Evolutionary conservation across 2,797 vertebrate genomes (phyloP).

Genomic region (Alfaro cultratus): DNA sequence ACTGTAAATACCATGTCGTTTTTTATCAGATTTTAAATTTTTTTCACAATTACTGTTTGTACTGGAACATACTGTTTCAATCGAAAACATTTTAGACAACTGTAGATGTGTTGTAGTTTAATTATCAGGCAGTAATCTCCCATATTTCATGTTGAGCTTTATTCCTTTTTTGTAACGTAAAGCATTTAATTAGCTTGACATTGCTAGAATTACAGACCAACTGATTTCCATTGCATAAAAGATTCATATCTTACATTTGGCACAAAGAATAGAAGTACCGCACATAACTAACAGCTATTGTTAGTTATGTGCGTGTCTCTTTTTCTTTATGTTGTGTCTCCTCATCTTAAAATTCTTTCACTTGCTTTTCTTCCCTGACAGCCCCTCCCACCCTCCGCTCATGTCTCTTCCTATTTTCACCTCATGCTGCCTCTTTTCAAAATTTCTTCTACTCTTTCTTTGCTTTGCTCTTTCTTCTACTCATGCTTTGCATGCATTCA

Average conservation of each 20-base stretch:
- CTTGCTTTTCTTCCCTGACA: background rate
- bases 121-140: background rate
- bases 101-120: background rate
- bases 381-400: conserved; percentile 1
- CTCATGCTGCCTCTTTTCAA: conserved; percentile 1
- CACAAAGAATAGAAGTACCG: background rate
- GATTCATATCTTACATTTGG: conserved; percentile 7
- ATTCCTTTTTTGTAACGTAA: conserved; percentile 46
- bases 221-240: conserved; percentile 39
- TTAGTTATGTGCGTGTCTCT: conserved; percentile 8
- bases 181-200: conserved; percentile 67
- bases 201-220: conserved; percentile 51
- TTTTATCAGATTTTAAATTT: background rate
- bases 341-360: conserved; percentile 10
- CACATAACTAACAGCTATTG: background rate
- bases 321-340: conserved; percentile 16
- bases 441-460: conserved; percentile 39
- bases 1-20: background rate
- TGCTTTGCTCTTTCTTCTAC: conserved; percentile 49
- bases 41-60: background rate
- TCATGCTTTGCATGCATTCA: conserved; percentile 39
- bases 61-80: background rate
- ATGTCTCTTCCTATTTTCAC: conserved; percentile 36
- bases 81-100: background rate
- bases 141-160: conserved; percentile 29